phyloP scores from a whole-genome alignment of 2,113 vertebrate species.

The Colistium nudipinnis region DNA sequence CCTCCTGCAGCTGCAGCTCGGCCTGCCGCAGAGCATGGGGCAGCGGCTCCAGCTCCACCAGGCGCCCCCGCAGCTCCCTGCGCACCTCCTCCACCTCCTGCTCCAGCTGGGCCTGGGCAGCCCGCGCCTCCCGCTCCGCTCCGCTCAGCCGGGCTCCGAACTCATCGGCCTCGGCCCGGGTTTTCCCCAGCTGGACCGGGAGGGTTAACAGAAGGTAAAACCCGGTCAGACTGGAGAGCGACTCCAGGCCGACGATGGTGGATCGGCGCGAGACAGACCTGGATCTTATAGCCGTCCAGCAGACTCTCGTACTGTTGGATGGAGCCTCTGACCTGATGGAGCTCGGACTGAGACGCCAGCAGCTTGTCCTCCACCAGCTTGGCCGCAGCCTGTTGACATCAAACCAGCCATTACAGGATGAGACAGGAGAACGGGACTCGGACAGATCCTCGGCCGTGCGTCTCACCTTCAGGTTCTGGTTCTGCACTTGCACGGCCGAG shows the following conservation, averaged over 20 bases:
- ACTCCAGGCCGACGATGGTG: too few relatives aligned
- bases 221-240: background rate
- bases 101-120: conserved; percentile 82
- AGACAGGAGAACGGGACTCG: background rate
- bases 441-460: background rate
- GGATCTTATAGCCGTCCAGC: conserved; percentile 89
- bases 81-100: conserved; percentile 85
- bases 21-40: conserved; percentile 86
- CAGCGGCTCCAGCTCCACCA: conserved; percentile 88
- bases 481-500: conserved; percentile 82
- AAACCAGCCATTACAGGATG: conserved; percentile 5
- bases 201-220: background rate
- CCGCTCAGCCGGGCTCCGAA: conserved; percentile 82
- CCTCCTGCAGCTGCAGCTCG: conserved; percentile 86
- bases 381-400: conserved; percentile 76
- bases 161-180: conserved; percentile 85
- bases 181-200: conserved; percentile 83
- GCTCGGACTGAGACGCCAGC: conserved; percentile 83
- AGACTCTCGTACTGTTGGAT: conserved; percentile 88
- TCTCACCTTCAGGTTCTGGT: conserved; percentile 88
- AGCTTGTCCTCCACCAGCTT: conserved; percentile 87
- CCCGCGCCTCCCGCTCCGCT: conserved; percentile 83
- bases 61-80: conserved; percentile 81
- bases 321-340: conserved; percentile 88
- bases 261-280: too few relatives aligned